Evolutionary conservation across 2,888 invertebrate genomes (phyloP).

Genomic region (Chymomyza procnemis): DNA sequence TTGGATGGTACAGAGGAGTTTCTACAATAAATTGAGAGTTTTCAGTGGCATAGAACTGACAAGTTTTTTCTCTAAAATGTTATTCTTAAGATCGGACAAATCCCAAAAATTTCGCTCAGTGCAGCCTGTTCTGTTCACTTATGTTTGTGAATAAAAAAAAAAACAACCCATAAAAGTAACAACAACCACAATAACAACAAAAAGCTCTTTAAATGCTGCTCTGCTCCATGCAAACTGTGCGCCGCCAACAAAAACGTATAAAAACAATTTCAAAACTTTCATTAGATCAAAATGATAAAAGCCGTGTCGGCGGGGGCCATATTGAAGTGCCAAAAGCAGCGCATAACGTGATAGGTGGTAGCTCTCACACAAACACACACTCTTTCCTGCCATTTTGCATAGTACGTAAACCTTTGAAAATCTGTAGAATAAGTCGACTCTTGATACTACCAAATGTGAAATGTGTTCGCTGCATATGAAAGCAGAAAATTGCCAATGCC

Average conservation of each 20-base stretch:
- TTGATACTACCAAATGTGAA: not conserved
- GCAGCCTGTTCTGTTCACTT: too few species aligned
- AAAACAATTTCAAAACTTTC: constrained; percentile 45
- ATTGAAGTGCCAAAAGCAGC: not conserved
- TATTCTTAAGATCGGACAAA: too few species aligned
- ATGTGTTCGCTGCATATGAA: not conserved
- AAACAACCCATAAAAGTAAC: not conserved
- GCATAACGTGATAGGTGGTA: not conserved
- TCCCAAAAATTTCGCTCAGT: too few species aligned
- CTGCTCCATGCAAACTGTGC: not conserved
- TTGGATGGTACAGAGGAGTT: too few species aligned
- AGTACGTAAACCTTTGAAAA: not conserved
- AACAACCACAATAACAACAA: not conserved
- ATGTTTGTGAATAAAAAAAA: too few species aligned
- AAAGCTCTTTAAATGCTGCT: not conserved
- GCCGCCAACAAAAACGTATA: constrained; percentile 6
- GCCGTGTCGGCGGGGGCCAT: constrained; percentile 11
- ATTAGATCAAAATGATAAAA: constrained; percentile 53
- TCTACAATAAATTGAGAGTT: too few species aligned
- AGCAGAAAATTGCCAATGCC: not conserved
- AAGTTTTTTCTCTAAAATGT: too few species aligned
- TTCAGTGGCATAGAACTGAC: too few species aligned
- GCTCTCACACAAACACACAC: not conserved
- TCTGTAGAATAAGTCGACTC: not conserved
- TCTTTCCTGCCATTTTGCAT: not conserved